Conservation (phyloP, 2,797 vertebrate genomes). For the Prionace glauca region DNA sequence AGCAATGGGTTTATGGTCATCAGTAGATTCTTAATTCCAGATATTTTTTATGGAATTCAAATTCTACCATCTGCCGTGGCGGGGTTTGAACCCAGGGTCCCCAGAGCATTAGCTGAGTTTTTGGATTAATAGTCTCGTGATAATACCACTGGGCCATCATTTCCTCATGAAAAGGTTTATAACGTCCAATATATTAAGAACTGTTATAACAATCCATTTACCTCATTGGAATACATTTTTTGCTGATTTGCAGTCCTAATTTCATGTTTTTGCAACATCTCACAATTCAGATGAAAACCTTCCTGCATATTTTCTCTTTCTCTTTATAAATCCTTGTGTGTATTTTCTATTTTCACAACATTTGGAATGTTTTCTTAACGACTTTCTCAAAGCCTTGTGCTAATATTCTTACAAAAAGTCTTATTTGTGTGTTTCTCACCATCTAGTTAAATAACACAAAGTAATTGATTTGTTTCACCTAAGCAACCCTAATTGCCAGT, state of each 20-base stretch:
- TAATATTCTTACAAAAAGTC: neutral
- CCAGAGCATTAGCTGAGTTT: no score
- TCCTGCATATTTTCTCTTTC: neutral
- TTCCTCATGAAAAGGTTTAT: neutral
- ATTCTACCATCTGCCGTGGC: no score
- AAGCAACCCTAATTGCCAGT: neutral
- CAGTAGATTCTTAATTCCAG: no score
- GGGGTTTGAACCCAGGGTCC: no score
- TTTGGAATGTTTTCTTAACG: neutral
- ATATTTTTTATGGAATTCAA: no score
- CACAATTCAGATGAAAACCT: neutral
- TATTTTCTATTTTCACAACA: neutral
- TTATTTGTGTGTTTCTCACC: neutral
- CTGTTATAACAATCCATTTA: neutral
- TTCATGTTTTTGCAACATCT: neutral
- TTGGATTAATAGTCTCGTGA: neutral
- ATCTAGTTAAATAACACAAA: neutral
- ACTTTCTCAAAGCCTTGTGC: neutral
- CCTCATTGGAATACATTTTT: neutral
- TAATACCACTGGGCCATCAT: neutral
- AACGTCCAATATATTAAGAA: neutral
- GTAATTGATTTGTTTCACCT: neutral
- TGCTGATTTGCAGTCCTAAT: neutral
- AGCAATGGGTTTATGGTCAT: no score
- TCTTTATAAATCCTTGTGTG: neutral